These are phyloP conservation scores for Drosophila funebris DNA, from an alignment of 1,140 invertebrate genomes.

Conservation along the genomic window DNA sequence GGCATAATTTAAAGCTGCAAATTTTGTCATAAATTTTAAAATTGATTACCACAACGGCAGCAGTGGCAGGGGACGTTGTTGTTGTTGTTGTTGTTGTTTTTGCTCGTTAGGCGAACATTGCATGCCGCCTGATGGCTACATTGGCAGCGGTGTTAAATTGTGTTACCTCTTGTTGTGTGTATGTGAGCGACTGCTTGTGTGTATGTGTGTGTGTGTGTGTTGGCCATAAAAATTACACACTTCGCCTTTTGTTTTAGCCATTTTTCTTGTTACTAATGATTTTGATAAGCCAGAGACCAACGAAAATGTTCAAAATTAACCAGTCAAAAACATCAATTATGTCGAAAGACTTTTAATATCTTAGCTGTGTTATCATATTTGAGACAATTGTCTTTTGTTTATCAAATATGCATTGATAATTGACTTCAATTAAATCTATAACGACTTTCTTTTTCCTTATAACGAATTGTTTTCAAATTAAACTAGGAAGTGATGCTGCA, in stretches of 20 bases:
- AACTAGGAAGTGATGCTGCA: no score
- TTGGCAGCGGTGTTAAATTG: constrained; percentile 80
- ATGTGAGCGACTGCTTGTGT: not conserved
- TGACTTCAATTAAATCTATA: not conserved
- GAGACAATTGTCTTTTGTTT: not conserved
- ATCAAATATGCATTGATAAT: not conserved
- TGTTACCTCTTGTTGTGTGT: constrained; percentile 49
- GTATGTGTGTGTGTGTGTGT: not conserved
- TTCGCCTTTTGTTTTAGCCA: constrained; percentile 48
- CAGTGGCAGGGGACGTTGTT: constrained; percentile 50
- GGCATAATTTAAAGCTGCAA: constrained; percentile 84
- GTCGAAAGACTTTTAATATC: not conserved
- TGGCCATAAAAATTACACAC: constrained; percentile 53
- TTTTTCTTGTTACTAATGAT: constrained; percentile 51
- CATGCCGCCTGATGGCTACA: constrained; percentile 79
- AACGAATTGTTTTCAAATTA: not conserved
- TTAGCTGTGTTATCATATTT: not conserved
- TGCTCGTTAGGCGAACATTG: constrained; percentile 78
- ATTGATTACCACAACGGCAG: constrained; percentile 77
- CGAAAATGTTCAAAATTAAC: constrained; percentile 37
- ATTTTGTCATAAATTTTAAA: constrained; percentile 84
- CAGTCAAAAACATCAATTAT: constrained; percentile 36
- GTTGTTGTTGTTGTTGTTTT: constrained; percentile 63
- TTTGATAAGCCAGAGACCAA: constrained; percentile 36
- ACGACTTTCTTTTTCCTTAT: not conserved